phyloP scores from a whole-genome alignment of 2,888 invertebrate genomes.

The Strigamia maritima region DNA sequence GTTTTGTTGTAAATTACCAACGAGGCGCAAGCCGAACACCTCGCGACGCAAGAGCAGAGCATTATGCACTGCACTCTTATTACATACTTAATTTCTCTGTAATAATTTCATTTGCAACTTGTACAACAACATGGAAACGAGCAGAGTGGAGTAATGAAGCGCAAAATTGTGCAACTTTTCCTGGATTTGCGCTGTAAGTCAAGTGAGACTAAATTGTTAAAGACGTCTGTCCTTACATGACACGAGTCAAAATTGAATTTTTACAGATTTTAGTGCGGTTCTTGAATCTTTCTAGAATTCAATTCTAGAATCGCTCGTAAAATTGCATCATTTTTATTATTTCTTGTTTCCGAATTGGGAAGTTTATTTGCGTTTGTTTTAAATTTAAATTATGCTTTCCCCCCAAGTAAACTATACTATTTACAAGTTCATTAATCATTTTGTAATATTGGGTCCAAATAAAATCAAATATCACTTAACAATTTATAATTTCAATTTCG shows the following conservation, averaged over 20 bases:
- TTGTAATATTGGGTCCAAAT: too few relatives aligned
- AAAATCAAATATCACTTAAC: too few relatives aligned
- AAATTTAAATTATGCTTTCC: too few relatives aligned
- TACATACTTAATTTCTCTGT: constrained; percentile 37
- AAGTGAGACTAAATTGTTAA: constrained; percentile 22
- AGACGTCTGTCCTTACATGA: background rate
- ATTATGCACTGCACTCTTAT: constrained; percentile 31
- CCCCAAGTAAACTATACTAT: too few relatives aligned
- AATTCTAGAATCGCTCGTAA: too few relatives aligned
- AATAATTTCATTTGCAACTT: constrained; percentile 37
- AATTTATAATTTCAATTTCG: too few relatives aligned
- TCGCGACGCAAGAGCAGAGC: constrained; percentile 6
- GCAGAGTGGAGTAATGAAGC: constrained; percentile 24
- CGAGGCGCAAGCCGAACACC: constrained; percentile 28
- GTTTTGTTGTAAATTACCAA: constrained; percentile 31
- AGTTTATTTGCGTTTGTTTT: too few relatives aligned
- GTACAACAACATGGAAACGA: constrained; percentile 25
- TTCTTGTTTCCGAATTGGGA: too few relatives aligned
- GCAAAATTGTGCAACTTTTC: constrained; percentile 16
- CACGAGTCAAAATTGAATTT: background rate
- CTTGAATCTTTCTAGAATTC: too few relatives aligned
- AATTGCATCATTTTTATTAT: too few relatives aligned
- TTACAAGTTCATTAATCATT: too few relatives aligned
- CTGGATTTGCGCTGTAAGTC: constrained; percentile 26
- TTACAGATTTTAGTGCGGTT: too few relatives aligned